phyloP scores from a whole-genome alignment of 2,888 invertebrate species.

The Diachrysia chrysitis region DNA sequence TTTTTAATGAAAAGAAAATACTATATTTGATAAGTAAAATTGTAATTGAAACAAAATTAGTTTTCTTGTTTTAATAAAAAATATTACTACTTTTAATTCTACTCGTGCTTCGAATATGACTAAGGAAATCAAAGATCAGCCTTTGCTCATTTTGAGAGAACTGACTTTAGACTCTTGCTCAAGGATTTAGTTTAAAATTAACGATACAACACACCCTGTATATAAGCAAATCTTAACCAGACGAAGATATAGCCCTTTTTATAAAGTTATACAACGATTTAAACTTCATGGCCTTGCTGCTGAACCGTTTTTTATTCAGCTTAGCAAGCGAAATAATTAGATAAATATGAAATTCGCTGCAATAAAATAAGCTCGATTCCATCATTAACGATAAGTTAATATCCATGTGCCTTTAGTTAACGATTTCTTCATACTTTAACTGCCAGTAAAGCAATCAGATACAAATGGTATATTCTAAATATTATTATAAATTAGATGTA shows the following conservation, averaged over 20 bases:
- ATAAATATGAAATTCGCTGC: not conserved
- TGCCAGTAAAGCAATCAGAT: constrained; percentile 10
- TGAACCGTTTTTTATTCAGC: constrained; percentile 14
- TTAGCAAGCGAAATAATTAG: constrained; percentile 9
- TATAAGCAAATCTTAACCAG: not conserved
- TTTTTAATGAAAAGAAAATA: too few species aligned
- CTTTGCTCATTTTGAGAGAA: too few species aligned
- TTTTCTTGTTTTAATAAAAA: too few species aligned
- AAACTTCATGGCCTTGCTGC: constrained; percentile 14
- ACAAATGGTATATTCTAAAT: constrained; percentile 13
- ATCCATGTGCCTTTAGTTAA: constrained; percentile 9
- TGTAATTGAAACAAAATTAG: too few species aligned
- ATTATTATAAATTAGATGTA: constrained; percentile 15
- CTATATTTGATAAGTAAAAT: too few species aligned
- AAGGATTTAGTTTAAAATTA: not conserved
- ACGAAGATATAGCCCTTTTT: constrained; percentile 11
- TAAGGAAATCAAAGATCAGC: too few species aligned
- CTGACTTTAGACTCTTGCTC: too few species aligned
- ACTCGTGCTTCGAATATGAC: too few species aligned
- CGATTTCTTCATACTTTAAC: constrained; percentile 18
- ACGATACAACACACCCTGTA: not conserved
- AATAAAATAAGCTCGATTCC: constrained; percentile 12
- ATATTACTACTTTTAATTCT: too few species aligned
- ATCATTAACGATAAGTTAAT: constrained; percentile 22
- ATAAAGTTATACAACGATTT: constrained; percentile 14